Evolutionary conservation across 2,888 invertebrate species (phyloP), one percentile per base, ranked within the genome.

Genomic region (Chrysotoxum bicinctum): DNA sequence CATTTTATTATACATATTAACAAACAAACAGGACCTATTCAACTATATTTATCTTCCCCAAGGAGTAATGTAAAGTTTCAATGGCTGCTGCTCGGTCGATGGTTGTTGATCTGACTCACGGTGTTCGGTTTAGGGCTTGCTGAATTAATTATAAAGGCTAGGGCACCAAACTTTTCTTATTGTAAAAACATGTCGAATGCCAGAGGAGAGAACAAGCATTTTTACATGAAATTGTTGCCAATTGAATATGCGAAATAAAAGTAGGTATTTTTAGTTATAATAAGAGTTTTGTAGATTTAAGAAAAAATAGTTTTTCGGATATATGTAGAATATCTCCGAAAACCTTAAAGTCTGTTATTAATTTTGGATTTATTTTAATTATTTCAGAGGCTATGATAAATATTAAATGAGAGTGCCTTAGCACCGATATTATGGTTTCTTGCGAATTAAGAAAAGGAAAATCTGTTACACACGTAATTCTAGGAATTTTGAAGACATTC

Each of bases 1-100:
- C 66, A 45, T 82, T 76, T 82, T 72, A 77, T 82, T 82, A 72
- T 77, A 76, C 60, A 56, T 58, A 72, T 72, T 72, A 82, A 82
- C 76, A 77, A 72, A 72, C 40, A 40, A 40, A 40, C 66, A 72
- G 64, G 70, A 58, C 70, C 21, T 30, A 26, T 23, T 56, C 21
- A 37, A 37, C 37, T 23, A 9, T 58, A 43, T 58, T 43, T 58
- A 35, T 58, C 40, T 48, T 30, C 26, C 56, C 35, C 21, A 21
- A 35, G 12, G 56, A 19, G 19, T 7, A 16, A n/a, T 40, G 35
- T 37, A 19, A 16, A 66, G 48, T 56, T 70, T 30, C 62, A 52
- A 43, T 32, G 16, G 3, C 73, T 37, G 35, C 40, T 50, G 21
- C 14, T 23, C 7, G 14, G 21, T 10, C n/a, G n/a, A n/a, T n/a